These are phyloP conservation scores for Halictus ligatus DNA, from an alignment of 2,888 invertebrate species.

Conservation along the genomic window DNA sequence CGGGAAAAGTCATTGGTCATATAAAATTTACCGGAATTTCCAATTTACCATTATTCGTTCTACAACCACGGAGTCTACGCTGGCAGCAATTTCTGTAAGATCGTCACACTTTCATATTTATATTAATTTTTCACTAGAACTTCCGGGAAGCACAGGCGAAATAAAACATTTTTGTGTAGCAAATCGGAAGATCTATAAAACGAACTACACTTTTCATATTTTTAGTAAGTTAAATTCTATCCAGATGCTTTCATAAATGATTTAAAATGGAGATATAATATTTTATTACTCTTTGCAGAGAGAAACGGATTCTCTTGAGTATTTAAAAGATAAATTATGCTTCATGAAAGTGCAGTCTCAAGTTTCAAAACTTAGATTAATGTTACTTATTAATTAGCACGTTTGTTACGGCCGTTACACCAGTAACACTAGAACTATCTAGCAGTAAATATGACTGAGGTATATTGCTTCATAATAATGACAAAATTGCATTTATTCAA, in stretches of 20 bases:
- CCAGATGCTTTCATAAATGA: not conserved
- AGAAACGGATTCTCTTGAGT: too few species aligned
- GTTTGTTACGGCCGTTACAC: too few species aligned
- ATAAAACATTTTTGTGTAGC: not conserved
- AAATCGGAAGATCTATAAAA: not conserved
- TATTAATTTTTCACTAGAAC: not conserved
- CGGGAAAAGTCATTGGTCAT: constrained; percentile 51
- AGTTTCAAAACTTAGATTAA: not conserved
- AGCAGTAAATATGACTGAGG: too few species aligned
- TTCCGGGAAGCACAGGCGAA: not conserved
- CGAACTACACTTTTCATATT: not conserved
- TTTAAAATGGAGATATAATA: not conserved
- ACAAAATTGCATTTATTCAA: not conserved
- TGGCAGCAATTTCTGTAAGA: not conserved
- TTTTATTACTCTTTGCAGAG: not conserved
- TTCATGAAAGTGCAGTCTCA: not conserved
- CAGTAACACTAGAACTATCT: too few species aligned
- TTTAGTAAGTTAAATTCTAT: not conserved
- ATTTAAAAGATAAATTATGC: too few species aligned
- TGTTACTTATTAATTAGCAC: not conserved
- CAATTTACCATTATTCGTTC: constrained; percentile 23
- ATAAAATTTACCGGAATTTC: constrained; percentile 38
- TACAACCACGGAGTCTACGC: not conserved
- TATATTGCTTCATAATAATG: not conserved
- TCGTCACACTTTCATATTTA: not conserved